phyloP scores from a whole-genome alignment of 1,140 invertebrate genomes.

The Drosophila saltans region DNA sequence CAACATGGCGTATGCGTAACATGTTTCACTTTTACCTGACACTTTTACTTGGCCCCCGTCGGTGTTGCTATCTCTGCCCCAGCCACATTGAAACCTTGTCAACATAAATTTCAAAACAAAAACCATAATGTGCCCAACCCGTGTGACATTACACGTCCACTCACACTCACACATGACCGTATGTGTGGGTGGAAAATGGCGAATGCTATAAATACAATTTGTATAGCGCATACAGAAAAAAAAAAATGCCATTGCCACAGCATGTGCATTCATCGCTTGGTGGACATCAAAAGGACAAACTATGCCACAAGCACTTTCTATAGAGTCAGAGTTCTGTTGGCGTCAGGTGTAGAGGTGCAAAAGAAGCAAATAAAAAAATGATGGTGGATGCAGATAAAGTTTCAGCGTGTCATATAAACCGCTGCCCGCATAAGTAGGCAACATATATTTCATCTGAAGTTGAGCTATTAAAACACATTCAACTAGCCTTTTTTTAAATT shows the following conservation, averaged over 20 bases:
- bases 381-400: slow-evolving; percentile 2
- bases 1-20: slow-evolving; percentile 73
- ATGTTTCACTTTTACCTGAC: slow-evolving; percentile 59
- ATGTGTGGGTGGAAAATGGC: slow-evolving; percentile 55
- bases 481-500: no score
- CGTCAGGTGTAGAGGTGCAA: neutral
- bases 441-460: slow-evolving; percentile 12
- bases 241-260: slow-evolving; percentile 44
- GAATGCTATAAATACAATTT: slow-evolving; percentile 76
- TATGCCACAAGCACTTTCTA: slow-evolving; percentile 2
- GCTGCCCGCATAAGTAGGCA: slow-evolving; percentile 16
- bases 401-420: slow-evolving; percentile 4
- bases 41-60: slow-evolving; percentile 17
- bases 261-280: slow-evolving; percentile 52
- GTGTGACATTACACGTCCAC: slow-evolving; percentile 64
- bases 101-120: slow-evolving; percentile 72
- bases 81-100: slow-evolving; percentile 57
- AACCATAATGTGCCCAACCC: slow-evolving; percentile 61
- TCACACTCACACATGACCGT: slow-evolving; percentile 1
- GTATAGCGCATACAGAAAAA: slow-evolving; percentile 45
- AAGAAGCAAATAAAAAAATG: neutral
- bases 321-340: neutral
- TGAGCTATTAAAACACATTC: neutral
- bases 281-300: slow-evolving; percentile 29
- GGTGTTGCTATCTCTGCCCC: slow-evolving; percentile 15